Evolutionary conservation across 35 echinoderm and acorn worm species (phyloP), one percentile per base, ranked within the genome.

Genomic region (Lytechinus variegatus): DNA sequence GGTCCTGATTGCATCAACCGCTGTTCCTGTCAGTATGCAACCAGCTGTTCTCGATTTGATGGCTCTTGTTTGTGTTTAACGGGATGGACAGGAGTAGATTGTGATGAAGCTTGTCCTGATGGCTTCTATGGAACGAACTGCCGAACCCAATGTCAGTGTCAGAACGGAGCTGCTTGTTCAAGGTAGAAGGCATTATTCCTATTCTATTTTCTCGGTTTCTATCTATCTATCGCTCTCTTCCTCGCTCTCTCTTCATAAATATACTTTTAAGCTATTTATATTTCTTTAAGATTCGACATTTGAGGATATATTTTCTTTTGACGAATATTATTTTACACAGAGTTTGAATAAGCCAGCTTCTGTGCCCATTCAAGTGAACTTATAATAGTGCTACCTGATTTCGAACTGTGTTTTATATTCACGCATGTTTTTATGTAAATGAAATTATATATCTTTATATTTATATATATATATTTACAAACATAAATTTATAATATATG

Each of bases 1-100:
- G 98, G 98, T 28, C 95, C 94, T 24, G 94, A 98, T 52, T 99
- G 98, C 54, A 92, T 86, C 53, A 95, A 93, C 4, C 52, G 87
- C 33, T 99, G 98, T 58, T 86, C 94, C 7, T 99, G 98, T 90
- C 54, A 91, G 44, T 92, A 99, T 57, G 96, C 90, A 12, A 89
- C 91, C 4, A 91, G 94, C 27, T 99, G 98, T 94, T 95, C 95
- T 90, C 94, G 91, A 53, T 57, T 98, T 29, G 95, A 98, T 95
- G 98, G 98, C 4, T 95, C 95, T 2, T 99, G 98, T 94, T 92
- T 92, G 24, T 99, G 98, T 94, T 61, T 54, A 58, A 56, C 96
- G 44, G 97, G 97, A 27, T 98, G 96, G 96, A 89, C 27, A 8
- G 97, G 97, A 58, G 86, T 56, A 9, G 92, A 92, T 61, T 97